Conservation (phyloP, 2,888 invertebrate genomes). For the Nymphalis urticae region DNA sequence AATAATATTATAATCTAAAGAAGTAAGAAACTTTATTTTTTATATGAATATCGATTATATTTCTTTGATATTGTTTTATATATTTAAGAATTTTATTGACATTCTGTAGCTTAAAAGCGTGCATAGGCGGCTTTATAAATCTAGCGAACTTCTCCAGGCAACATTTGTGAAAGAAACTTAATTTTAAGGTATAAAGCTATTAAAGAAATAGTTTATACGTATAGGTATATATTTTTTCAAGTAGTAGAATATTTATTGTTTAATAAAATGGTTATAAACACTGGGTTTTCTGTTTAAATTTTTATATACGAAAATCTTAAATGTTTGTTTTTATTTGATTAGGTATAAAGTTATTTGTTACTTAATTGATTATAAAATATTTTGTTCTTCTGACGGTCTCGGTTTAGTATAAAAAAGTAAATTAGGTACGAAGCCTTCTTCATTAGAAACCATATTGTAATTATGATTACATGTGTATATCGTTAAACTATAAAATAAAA, state of each 20-base stretch:
- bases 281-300: too few species aligned
- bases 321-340: not conserved
- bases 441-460: not conserved
- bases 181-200: too few species aligned
- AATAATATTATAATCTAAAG: not conserved
- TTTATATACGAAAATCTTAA: too few species aligned
- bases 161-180: too few species aligned
- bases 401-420: conserved; percentile 19
- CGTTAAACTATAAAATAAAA: conserved; percentile 54
- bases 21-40: too few species aligned
- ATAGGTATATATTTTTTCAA: too few species aligned
- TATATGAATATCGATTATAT: not conserved
- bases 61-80: not conserved
- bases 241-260: too few species aligned
- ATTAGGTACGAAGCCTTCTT: conserved; percentile 7
- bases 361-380: not conserved
- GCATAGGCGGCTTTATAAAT: too few species aligned
- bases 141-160: too few species aligned
- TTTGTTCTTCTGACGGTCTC: not conserved
- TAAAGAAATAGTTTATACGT: too few species aligned
- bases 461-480: conserved; percentile 55
- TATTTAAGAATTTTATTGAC: not conserved
- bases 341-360: not conserved
- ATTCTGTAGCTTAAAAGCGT: too few species aligned
- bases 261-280: too few species aligned